Base-by-base conservation (phyloP, 2,888 invertebrate genomes). In the Epirrita christyi region DNA sequence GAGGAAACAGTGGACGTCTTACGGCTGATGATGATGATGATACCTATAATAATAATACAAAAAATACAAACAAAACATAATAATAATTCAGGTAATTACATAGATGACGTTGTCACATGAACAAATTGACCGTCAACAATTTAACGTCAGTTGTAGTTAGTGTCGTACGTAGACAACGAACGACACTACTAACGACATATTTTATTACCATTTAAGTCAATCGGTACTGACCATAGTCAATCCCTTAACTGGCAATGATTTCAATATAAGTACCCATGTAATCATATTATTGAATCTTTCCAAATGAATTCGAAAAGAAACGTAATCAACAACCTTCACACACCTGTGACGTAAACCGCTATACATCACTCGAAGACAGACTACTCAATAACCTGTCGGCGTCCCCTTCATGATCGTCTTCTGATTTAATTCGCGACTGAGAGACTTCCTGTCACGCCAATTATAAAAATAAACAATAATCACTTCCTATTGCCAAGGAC, bases 401-500 rank as follows among this genome's bases (percentile, higher is more conserved):
- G 60, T 72, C 87, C 80, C 77, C 86, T 88, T 85, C 81, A 86
- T 87, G 85, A 85, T 73, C 76, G 71, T 75, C 73, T 70, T 71
- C 76, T 74, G 73, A 79, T 75, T 78, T 77, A 78, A 73, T 71
- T 70, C 66, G 67, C 69, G 9, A 67, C 71, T 68, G 65, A 67
- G 68, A 74, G 71, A 81, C 86, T 91, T 90, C 88, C 89, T 88
- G 83, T 63, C 79, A 72, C 70, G 78, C 78, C 81, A 86, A 88
- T 91, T 90, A 87, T 78, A 81, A 85, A 85, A 88, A 86, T 89
- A 88, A 90, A 90, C 86, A 90, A 84, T 88, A 88, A 86, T 88
- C 84, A 85, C 90, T 91, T 91, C 91, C 90, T 90, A 77, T 73
- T 81, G 68, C 69, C n/a, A 14, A 10, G 40, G 41, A 49, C 44